phyloP scores from a whole-genome alignment of 2,113 vertebrate genomes.

The Pica pica region DNA sequence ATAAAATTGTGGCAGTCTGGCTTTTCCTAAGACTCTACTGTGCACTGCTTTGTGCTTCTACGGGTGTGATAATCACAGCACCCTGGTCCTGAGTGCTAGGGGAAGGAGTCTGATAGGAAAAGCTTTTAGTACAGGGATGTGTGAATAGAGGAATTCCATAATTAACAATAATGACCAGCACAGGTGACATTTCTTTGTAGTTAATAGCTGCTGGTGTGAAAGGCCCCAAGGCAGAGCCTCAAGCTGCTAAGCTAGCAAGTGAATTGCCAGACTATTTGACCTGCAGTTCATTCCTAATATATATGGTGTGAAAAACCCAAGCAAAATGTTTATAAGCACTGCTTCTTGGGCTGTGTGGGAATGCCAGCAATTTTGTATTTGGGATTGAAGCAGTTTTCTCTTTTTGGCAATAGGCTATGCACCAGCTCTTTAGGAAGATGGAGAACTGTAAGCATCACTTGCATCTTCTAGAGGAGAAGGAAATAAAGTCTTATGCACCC shows the following conservation, averaged over 20 bases:
- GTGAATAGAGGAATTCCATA: background rate
- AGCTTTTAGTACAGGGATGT: background rate
- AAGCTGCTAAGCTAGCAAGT: background rate
- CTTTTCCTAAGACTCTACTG: background rate
- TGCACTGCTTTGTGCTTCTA: background rate
- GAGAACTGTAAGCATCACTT: background rate
- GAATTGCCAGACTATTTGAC: background rate
- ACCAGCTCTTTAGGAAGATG: background rate
- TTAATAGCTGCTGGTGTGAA: background rate
- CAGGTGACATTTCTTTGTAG: background rate
- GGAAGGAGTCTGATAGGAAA: background rate
- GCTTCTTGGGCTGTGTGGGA: background rate
- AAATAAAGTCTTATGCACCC: background rate
- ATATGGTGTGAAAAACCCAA: background rate
- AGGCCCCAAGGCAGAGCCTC: background rate
- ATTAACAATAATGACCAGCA: background rate
- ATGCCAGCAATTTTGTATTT: background rate
- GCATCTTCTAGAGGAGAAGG: background rate
- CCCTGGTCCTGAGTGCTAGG: background rate
- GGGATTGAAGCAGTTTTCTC: background rate
- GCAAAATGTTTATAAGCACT: background rate
- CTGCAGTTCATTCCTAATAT: background rate
- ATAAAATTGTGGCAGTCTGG: background rate
- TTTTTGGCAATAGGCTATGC: background rate
- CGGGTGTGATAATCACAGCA: background rate